Evolutionary conservation across 53 echinoderm and acorn worm species (phyloP).

Genomic region (Echinometra lucunter): DNA sequence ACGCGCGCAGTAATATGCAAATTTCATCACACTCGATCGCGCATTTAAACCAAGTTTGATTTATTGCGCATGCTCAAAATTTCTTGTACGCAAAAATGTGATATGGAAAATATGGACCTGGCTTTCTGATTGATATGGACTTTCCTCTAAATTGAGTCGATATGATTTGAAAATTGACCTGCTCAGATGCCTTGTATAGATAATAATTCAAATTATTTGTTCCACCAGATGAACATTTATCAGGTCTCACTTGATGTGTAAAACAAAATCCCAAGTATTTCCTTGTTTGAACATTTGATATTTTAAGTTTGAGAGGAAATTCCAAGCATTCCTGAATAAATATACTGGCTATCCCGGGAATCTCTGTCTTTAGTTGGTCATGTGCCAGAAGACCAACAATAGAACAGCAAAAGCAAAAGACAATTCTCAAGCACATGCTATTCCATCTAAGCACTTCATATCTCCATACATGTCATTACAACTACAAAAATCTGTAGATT

Average conservation of each 20-base stretch:
- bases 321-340: not conserved
- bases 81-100: no score
- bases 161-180: no score
- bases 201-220: no score
- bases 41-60: not conserved
- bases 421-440: not conserved
- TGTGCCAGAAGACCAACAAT: not conserved
- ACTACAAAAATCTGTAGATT: not conserved
- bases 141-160: no score
- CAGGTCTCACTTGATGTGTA: not conserved
- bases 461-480: no score
- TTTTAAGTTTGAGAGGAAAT: not conserved
- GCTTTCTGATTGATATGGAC: no score
- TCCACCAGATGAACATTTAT: not conserved
- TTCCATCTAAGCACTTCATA: not conserved
- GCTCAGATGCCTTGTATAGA: no score
- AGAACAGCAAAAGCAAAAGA: not conserved
- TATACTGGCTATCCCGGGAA: not conserved
- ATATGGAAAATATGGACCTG: no score
- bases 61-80: no score
- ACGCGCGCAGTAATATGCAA: no score
- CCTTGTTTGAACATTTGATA: constrained; percentile 1
- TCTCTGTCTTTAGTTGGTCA: not conserved
- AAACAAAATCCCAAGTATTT: not conserved
- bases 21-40: no score